phyloP scores from a whole-genome alignment of 2,113 vertebrate species.

The Rhinoderma darwinii region DNA sequence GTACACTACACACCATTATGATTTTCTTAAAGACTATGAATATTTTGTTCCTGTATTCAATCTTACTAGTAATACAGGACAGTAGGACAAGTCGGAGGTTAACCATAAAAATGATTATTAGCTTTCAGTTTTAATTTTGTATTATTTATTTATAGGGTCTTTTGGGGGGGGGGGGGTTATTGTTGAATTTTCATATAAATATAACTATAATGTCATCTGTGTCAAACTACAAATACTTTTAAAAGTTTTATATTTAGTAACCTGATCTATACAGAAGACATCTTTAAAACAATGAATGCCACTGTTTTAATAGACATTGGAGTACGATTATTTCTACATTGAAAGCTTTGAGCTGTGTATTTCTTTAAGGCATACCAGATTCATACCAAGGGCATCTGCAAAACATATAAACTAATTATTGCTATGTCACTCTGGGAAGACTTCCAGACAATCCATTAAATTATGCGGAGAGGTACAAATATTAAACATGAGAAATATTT shows the following conservation, averaged over 20 bases:
- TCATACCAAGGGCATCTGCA: conserved; percentile 24
- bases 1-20: no score
- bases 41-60: no score
- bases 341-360: conserved; percentile 1
- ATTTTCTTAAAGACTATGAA: no score
- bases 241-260: no score
- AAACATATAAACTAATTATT: conserved; percentile 9
- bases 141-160: no score
- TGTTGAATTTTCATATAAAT: no score
- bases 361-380: conserved; percentile 29
- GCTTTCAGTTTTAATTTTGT: no score
- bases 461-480: background rate
- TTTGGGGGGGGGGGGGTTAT: no score
- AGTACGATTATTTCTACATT: background rate
- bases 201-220: background rate
- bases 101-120: no score
- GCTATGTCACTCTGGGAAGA: background rate
- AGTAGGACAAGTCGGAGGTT: no score
- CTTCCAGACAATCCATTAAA: background rate
- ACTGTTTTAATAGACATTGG: background rate
- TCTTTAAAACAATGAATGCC: background rate
- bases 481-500: background rate
- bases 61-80: no score
- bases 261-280: background rate
- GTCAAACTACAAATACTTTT: background rate